phyloP scores from a whole-genome alignment of 2,113 vertebrate species.

The Pterocles orientalis region DNA sequence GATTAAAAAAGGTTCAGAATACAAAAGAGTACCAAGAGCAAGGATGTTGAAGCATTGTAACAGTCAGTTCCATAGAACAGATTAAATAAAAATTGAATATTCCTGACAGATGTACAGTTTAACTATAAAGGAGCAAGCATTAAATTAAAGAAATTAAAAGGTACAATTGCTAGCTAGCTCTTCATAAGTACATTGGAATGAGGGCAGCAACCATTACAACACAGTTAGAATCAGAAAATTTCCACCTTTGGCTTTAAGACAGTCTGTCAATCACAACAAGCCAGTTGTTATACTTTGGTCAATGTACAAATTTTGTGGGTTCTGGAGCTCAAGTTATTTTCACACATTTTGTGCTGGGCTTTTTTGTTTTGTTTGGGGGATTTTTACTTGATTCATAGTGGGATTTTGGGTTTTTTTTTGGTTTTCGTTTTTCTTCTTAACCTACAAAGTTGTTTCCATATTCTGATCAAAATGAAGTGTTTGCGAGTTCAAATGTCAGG shows the following conservation, averaged over 20 bases:
- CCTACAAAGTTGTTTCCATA: neutral
- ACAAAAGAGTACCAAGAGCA: neutral
- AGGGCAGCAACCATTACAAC: neutral
- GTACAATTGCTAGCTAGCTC: neutral
- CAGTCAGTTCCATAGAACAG: neutral
- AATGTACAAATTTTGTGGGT: rapidly evolving
- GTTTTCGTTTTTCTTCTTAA: neutral
- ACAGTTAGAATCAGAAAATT: neutral
- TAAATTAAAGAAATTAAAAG: neutral
- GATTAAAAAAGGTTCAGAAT: neutral
- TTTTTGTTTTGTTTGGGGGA: neutral
- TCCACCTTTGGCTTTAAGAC: neutral
- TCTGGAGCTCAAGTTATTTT: neutral
- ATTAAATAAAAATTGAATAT: neutral
- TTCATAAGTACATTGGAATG: neutral
- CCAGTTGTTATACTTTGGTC: neutral
- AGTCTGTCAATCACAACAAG: neutral
- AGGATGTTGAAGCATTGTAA: neutral
- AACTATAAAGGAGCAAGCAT: neutral
- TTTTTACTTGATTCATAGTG: neutral
- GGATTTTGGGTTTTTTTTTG: neutral
- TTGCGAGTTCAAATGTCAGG: neutral
- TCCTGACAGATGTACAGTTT: neutral
- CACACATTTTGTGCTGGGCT: neutral
- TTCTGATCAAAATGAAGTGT: neutral